A percentile compares a stretch with the other conserved stretches of the same genome.
phyloP scores from a whole-genome alignment of 2,888 invertebrate genomes.

The Agelastica alni region DNA sequence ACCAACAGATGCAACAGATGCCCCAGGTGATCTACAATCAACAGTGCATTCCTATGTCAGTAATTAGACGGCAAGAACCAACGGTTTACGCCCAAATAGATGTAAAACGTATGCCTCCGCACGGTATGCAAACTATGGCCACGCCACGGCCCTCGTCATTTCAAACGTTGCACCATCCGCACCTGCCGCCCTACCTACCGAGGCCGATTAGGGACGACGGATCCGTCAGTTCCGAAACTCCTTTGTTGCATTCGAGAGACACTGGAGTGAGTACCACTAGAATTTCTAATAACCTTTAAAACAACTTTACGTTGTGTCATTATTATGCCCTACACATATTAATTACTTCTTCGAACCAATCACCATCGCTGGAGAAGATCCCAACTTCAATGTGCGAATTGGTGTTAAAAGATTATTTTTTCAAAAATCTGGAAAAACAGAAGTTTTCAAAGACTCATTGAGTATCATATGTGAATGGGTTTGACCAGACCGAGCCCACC shows the following conservation, averaged over 20 bases:
- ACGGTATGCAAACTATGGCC: slow-evolving; percentile 49
- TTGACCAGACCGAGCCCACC: too few relatives aligned
- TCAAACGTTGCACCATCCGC: slow-evolving; percentile 54
- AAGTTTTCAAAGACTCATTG: too few relatives aligned
- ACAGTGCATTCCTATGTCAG: slow-evolving; percentile 55
- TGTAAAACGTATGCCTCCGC: slow-evolving; percentile 52
- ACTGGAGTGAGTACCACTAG: slow-evolving; percentile 53
- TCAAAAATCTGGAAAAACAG: too few relatives aligned
- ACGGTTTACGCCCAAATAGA: slow-evolving; percentile 64
- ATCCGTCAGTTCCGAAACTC: slow-evolving; percentile 52
- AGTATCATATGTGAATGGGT: too few relatives aligned
- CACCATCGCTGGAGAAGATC: too few relatives aligned
- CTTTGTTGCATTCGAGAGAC: slow-evolving; percentile 51
- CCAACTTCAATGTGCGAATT: too few relatives aligned
- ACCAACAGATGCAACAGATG: slow-evolving; percentile 54
- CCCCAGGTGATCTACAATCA: slow-evolving; percentile 55
- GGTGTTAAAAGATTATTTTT: too few relatives aligned
- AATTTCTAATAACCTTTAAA: too few relatives aligned
- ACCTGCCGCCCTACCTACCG: slow-evolving; percentile 52
- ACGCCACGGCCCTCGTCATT: slow-evolving; percentile 55
- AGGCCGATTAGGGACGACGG: slow-evolving; percentile 50
- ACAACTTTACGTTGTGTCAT: too few relatives aligned
- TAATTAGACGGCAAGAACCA: slow-evolving; percentile 57
- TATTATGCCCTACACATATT: too few relatives aligned
- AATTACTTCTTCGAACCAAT: too few relatives aligned